A percentile compares a stretch with the other conserved stretches of the same genome.
These are phyloP conservation scores for Chloropsis cyanopogon DNA, from an alignment of 2,113 vertebrate genomes.

Conservation along the genomic window DNA sequence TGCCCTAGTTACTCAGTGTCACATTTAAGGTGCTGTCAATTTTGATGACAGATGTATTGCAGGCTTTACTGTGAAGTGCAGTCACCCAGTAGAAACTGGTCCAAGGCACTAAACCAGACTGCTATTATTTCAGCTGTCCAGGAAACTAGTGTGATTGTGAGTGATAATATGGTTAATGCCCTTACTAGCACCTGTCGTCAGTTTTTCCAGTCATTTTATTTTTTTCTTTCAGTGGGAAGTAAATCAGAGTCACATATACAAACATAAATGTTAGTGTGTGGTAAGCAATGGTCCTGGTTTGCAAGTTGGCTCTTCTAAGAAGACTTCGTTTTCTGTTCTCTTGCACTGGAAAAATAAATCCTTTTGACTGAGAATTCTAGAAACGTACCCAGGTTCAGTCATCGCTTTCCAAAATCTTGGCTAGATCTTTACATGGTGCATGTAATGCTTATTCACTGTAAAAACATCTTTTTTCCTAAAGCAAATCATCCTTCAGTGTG, in stretches of 20 bases:
- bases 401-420: not conserved
- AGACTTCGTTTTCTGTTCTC: not conserved
- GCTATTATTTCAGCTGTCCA: not conserved
- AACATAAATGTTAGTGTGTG: not conserved
- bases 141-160: not conserved
- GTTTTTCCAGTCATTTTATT: not conserved
- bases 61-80: not conserved
- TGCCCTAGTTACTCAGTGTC: rapidly evolving
- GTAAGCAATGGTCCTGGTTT: not conserved
- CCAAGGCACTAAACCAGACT: not conserved
- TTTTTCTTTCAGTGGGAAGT: not conserved
- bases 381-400: not conserved
- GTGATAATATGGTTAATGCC: not conserved
- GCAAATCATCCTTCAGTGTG: not conserved
- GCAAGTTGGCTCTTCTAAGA: not conserved
- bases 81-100: not conserved
- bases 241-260: not conserved
- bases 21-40: not conserved
- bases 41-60: not conserved
- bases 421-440: not conserved
- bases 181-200: not conserved
- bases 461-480: not conserved
- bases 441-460: not conserved
- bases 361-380: not conserved
- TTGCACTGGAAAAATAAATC: not conserved